These are phyloP conservation scores for Glyptemys insculpta DNA, from an alignment of 2,797 vertebrate species.

Conservation along the genomic window DNA sequence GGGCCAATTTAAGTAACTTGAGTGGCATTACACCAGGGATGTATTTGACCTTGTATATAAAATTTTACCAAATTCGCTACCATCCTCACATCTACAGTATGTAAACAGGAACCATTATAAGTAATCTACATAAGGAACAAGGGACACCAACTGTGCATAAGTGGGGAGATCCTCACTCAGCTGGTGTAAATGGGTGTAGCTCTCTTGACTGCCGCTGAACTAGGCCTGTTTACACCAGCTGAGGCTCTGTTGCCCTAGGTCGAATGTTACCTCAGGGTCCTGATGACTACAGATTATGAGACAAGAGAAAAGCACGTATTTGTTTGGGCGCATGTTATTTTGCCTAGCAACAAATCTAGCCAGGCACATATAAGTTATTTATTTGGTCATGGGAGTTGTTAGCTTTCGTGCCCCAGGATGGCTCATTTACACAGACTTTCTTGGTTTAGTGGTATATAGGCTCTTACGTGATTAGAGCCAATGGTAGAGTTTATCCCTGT, in stretches of 20 bases:
- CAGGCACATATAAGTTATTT: neutral
- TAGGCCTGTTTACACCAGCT: neutral
- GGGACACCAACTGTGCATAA: fast-evolving
- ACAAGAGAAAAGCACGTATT: neutral
- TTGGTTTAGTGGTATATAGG: neutral
- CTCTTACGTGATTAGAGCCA: neutral
- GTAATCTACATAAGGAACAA: neutral
- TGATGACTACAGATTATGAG: neutral
- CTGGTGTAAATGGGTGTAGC: neutral
- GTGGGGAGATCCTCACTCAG: neutral
- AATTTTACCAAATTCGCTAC: neutral
- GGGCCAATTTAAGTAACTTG: neutral
- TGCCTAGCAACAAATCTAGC: neutral
- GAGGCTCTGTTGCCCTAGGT: neutral
- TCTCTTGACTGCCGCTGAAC: neutral
- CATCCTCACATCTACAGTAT: neutral
- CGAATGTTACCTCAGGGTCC: neutral
- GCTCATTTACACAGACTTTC: conserved; percentile 9
- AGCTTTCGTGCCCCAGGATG: neutral
- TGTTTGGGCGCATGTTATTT: neutral
- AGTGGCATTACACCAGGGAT: neutral
- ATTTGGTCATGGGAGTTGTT: neutral
- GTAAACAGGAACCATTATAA: neutral
- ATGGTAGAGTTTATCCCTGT: neutral
- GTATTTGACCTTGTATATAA: neutral